Base-by-base conservation (phyloP, 2,888 invertebrate species). In the Synanthedon myopaeformis region DNA sequence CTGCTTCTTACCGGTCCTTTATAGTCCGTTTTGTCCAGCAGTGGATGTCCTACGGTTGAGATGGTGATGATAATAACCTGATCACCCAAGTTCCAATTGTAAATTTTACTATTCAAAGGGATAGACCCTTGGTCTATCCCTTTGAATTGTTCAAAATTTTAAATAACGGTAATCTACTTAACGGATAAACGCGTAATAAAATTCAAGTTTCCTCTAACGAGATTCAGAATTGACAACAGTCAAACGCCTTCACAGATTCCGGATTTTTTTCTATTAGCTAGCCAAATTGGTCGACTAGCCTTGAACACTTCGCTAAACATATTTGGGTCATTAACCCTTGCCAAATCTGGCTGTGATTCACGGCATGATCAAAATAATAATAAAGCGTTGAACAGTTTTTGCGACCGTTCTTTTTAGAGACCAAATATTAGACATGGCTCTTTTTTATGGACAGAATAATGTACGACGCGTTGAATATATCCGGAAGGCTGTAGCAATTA, bases 341-440 rank as follows among this genome's bases (percentile, higher is more conserved):
- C 79, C 82, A 79, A 86, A 83, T 86, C 83, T 82, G 79, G 79
- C 82, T 80, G 82, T 86, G 87, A 87, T 85, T 87, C 87, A 87
- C 82, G 68, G 66, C 72, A 74, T 78, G 81, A 81, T 76, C 82
- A 80, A 76, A 84, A 83, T 85, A 82, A 84, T 83, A 82, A 82
- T 84, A 82, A 79, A 82, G 77, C 73, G 70, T 76, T 71, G 72
- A 80, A 79, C 76, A 82, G 82, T 87, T 87, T 87, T 86, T 87
- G 83, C 64, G 69, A 72, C 77, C 74, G 79, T 79, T 84, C 79
- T 76, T 75, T 58, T 70, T 63, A 74, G 70, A 68, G 72, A 63
- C 62, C 66, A 70, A 71, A 74, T 73, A 56, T 75, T 74, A 71
- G 70, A 75, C 70, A 69, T 64, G 64, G 59, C 60, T 35, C 35